These are phyloP conservation scores for Phyllostomus hastatus DNA, from an alignment of 2,113 vertebrate species.

Conservation along the genomic window DNA sequence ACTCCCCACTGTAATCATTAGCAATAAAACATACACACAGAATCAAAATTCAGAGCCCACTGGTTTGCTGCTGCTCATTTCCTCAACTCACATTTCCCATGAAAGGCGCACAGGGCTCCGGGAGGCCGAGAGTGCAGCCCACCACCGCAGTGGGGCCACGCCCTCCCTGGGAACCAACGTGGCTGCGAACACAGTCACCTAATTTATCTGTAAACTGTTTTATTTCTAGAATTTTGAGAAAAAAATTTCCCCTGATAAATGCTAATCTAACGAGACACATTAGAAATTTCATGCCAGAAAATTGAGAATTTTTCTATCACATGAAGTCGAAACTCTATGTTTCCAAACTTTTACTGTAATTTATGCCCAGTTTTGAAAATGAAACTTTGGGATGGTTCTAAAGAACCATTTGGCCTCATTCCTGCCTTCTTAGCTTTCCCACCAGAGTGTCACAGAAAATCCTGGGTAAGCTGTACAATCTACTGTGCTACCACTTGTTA, in stretches of 20 bases:
- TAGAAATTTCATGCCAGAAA: background rate
- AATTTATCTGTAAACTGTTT: background rate
- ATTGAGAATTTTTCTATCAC: background rate
- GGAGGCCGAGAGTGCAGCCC: background rate
- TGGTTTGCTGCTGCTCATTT: background rate
- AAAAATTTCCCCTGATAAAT: background rate
- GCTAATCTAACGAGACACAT: background rate
- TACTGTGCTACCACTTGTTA: background rate
- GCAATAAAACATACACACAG: constrained; percentile 27
- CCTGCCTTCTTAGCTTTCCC: background rate
- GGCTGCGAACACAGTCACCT: background rate
- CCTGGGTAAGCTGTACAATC: background rate
- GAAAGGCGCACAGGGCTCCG: background rate
- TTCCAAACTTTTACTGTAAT: background rate
- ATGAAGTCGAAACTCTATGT: background rate
- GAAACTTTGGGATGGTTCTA: background rate
- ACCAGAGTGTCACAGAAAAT: background rate
- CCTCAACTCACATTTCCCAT: background rate
- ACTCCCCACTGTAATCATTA: background rate
- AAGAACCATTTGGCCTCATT: background rate
- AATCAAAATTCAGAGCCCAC: background rate
- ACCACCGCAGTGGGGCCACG: background rate
- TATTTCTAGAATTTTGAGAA: background rate
- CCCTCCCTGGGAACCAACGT: background rate
- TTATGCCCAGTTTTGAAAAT: background rate